Conservation (phyloP, 2,888 invertebrate species). For the Synergus umbraculus region DNA sequence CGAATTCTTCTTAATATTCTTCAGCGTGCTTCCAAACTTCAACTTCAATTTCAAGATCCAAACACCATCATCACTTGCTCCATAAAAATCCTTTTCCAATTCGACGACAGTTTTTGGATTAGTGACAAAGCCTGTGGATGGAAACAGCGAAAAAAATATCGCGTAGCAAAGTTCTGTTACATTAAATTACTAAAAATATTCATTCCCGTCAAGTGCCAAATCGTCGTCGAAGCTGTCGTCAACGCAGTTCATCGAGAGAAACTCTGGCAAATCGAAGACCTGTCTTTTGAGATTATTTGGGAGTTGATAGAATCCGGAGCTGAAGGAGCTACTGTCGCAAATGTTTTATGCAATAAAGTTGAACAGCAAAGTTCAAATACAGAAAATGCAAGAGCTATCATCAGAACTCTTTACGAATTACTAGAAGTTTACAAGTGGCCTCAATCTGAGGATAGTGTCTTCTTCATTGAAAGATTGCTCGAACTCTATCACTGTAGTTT, state of each 20-base stretch:
- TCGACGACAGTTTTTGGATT: constrained; percentile 53
- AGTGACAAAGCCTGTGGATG: constrained; percentile 56
- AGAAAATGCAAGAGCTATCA: constrained; percentile 76
- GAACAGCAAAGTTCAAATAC: constrained; percentile 65
- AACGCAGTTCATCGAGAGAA: constrained; percentile 73
- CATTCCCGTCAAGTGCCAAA: constrained; percentile 67
- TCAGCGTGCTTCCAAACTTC: constrained; percentile 54
- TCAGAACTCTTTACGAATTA: constrained; percentile 79
- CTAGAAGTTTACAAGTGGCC: constrained; percentile 78
- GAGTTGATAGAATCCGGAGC: constrained; percentile 64
- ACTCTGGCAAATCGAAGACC: constrained; percentile 76
- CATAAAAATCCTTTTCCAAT: constrained; percentile 62
- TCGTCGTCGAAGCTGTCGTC: constrained; percentile 72
- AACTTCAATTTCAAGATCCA: constrained; percentile 58
- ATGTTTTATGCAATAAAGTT: constrained; percentile 63
- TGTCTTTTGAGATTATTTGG: constrained; percentile 72
- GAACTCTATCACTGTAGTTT: constrained; percentile 78
- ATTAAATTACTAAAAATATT: constrained; percentile 61
- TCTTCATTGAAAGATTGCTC: constrained; percentile 78
- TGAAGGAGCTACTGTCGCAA: constrained; percentile 56
- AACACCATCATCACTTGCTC: constrained; percentile 58
- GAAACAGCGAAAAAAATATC: constrained; percentile 60
- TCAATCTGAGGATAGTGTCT: constrained; percentile 75
- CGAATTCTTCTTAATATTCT: constrained; percentile 56
- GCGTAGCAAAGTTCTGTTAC: constrained; percentile 62